A percentile compares a stretch with the other conserved stretches of the same genome.
phyloP scores from a whole-genome alignment of 2,113 vertebrate species.

The Tricholaema leucomelas region DNA sequence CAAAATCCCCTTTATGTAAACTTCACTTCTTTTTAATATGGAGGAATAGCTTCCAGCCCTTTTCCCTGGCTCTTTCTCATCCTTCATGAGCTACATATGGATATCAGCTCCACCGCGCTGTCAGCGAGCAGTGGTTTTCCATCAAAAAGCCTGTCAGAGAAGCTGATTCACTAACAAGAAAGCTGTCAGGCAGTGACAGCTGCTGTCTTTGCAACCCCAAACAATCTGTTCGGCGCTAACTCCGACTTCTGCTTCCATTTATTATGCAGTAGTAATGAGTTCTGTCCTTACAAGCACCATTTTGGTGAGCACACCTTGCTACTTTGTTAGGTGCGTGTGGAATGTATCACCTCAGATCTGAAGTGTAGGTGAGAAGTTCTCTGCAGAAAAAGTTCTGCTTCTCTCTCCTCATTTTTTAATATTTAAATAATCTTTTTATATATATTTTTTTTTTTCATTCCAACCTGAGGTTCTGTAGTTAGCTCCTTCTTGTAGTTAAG shows the following conservation, averaged over 20 bases:
- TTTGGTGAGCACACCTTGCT: slow-evolving; percentile 56
- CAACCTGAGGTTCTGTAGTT: too few species aligned
- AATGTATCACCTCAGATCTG: background rate
- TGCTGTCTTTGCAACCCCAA: slow-evolving; percentile 78
- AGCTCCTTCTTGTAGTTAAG: too few species aligned
- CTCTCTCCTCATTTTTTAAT: too few species aligned
- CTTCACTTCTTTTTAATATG: slow-evolving; percentile 15
- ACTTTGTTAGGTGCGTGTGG: background rate
- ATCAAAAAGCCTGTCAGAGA: slow-evolving; percentile 76
- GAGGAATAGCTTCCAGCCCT: slow-evolving; percentile 17
- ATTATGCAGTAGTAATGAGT: slow-evolving; percentile 72
- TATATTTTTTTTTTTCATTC: too few species aligned
- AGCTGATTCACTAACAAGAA: slow-evolving; percentile 78
- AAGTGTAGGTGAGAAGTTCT: background rate
- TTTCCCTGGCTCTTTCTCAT: slow-evolving; percentile 8
- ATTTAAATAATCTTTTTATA: too few species aligned
- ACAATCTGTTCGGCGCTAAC: slow-evolving; percentile 78
- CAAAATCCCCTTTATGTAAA: background rate
- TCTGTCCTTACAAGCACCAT: slow-evolving; percentile 51
- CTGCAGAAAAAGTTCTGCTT: background rate
- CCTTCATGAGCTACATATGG: slow-evolving; percentile 68
- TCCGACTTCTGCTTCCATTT: slow-evolving; percentile 74
- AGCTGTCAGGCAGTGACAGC: slow-evolving; percentile 80
- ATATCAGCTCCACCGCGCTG: slow-evolving; percentile 64
- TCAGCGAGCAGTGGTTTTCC: slow-evolving; percentile 76